Conservation (phyloP, 2,797 vertebrate genomes). For the Mormyrops boulengeri region DNA sequence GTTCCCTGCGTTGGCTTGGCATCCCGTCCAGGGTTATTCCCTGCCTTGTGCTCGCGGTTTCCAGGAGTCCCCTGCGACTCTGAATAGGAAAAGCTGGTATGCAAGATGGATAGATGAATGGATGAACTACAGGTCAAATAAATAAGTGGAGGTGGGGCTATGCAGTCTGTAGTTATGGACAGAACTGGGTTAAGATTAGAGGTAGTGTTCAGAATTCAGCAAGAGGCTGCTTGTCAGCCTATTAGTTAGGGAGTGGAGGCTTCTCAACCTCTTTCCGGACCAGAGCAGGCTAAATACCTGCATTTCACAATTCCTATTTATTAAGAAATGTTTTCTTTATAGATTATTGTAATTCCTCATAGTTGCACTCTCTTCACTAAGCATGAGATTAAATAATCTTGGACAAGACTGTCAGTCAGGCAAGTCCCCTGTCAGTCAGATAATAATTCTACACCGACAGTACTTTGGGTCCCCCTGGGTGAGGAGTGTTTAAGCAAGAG, state of each 20-base stretch:
- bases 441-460: neutral
- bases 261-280: neutral
- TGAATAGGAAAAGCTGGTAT: neutral
- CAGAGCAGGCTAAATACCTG: neutral
- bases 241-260: neutral
- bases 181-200: neutral
- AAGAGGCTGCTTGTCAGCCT: neutral
- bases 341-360: neutral
- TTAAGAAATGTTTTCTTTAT: neutral
- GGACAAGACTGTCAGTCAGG: neutral
- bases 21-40: neutral
- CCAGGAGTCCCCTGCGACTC: neutral
- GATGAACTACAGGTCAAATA: neutral
- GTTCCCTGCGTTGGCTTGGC: neutral
- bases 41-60: neutral
- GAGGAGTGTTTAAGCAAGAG: neutral
- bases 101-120: neutral
- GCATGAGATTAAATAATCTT: neutral
- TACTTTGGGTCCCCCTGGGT: neutral
- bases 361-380: neutral
- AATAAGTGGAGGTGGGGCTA: neutral
- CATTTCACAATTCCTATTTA: neutral
- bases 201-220: neutral
- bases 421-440: neutral
- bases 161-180: neutral